Conservation (phyloP, 2,113 vertebrate species). For the Psittacara wagleri region DNA sequence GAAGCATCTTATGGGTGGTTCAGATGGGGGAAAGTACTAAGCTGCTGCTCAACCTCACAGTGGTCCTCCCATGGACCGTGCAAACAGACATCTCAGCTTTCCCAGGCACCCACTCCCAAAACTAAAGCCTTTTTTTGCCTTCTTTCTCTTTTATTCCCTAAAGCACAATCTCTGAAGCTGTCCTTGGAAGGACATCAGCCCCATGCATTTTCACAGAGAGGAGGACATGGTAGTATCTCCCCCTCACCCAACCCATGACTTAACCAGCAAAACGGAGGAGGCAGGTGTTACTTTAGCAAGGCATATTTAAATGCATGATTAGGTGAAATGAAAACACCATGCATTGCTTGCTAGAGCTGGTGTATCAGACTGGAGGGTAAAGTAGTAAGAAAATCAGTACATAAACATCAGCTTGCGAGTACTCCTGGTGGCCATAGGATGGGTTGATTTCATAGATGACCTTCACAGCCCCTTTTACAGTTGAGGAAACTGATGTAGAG, state of each 20-base stretch:
- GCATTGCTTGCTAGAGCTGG: rapidly evolving
- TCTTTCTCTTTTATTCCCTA: neutral
- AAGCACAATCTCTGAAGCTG: neutral
- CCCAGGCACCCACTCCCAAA: neutral
- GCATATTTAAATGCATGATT: neutral
- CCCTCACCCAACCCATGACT: neutral
- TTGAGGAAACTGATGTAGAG: neutral
- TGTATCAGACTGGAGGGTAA: neutral
- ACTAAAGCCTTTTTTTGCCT: rapidly evolving
- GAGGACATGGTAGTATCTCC: neutral
- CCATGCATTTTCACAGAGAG: neutral
- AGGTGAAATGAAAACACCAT: neutral
- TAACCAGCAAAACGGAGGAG: neutral
- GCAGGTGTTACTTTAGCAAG: neutral
- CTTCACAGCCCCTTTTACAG: neutral
- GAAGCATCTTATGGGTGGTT: neutral
- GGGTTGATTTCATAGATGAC: neutral
- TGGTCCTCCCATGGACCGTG: neutral
- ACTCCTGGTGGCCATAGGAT: neutral
- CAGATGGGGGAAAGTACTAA: neutral
- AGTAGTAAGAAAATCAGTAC: neutral
- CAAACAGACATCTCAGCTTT: neutral
- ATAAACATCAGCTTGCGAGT: neutral
- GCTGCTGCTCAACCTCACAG: neutral
- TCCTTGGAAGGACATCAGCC: neutral